Percentiles rank a stretch among this genome's conserved stretches.
Conservation (phyloP, 2,888 invertebrate species). For the Megalurothrips usitatus region DNA sequence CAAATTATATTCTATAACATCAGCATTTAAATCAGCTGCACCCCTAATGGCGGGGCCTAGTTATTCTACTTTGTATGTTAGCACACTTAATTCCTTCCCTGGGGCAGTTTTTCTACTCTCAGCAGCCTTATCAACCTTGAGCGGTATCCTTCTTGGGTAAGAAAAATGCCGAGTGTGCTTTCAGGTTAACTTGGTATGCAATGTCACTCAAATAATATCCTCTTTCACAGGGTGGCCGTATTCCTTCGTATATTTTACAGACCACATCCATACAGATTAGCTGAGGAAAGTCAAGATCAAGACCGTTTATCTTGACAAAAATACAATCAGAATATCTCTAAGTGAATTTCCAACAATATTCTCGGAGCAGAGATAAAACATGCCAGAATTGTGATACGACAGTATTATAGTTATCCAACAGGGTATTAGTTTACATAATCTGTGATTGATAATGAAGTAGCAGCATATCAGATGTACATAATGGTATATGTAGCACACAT, state of each 20-base stretch:
- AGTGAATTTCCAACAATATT: too few species aligned
- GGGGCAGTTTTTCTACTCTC: neutral
- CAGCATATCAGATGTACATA: too few species aligned
- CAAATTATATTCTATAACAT: neutral
- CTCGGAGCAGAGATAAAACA: neutral
- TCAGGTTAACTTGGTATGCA: neutral
- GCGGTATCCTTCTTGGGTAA: neutral
- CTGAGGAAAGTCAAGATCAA: neutral
- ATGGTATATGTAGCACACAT: too few species aligned
- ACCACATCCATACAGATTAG: neutral
- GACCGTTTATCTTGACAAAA: neutral
- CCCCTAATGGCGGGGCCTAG: neutral
- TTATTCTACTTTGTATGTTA: neutral
- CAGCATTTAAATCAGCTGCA: neutral
- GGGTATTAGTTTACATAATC: neutral
- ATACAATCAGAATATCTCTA: neutral
- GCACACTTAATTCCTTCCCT: neutral
- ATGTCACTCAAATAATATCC: neutral
- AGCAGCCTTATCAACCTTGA: neutral
- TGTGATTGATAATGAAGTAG: too few species aligned
- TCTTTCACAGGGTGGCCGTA: neutral
- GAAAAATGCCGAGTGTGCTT: neutral
- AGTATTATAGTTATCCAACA: neutral
- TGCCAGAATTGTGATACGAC: neutral
- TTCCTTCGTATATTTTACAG: neutral